Evolutionary conservation across 2,113 vertebrate genomes (phyloP), one percentile per base, ranked within the genome.

Genomic region (Paralichthys olivaceus): DNA sequence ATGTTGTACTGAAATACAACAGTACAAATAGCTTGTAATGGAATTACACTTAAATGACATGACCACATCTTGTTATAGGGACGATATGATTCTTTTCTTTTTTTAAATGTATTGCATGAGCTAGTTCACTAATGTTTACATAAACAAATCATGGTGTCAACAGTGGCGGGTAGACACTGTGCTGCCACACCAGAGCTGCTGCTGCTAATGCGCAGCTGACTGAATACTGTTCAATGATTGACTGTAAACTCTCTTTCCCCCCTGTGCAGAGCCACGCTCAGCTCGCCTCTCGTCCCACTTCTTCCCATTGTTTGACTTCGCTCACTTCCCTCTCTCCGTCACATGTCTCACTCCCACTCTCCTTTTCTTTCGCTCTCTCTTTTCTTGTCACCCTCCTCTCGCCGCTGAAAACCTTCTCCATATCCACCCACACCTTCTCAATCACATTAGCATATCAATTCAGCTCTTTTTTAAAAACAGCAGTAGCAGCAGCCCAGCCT

Each of bases 371-470:
- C 61, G 69, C 82, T 80, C 89, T 80, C 80, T 84, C 66, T 47
- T 45, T 78, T 78, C 79, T 61, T 84, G 70, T 79, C 59, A 23
- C 14, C 63, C 81, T 60, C 26, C 77, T 65, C 84, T 80, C 9
- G 22, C 81, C 67, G 81, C 83, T 87, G 84, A 84, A 88, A 88
- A 81, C 79, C 81, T 60, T 87, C 91, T 92, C 91, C 76, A 84
- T 87, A 90, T 92, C 91, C 91, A 77, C 91, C 91, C 87, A 91
- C 91, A 72, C 45, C 80, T 85, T 79, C 83, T 84, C 86, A 83
- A 89, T 91, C 84, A 87, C 86, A 93, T 93, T 91, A 89, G 87
- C 88, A 90, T 91, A 89, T 91, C 83, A 89, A 83, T 89, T 89
- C 78, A 83, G 86, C 79, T 64, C 72, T 22, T 53, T 22, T 81